Base-by-base conservation (phyloP, 1,140 invertebrate species). In the Tetraneura akinire region DNA sequence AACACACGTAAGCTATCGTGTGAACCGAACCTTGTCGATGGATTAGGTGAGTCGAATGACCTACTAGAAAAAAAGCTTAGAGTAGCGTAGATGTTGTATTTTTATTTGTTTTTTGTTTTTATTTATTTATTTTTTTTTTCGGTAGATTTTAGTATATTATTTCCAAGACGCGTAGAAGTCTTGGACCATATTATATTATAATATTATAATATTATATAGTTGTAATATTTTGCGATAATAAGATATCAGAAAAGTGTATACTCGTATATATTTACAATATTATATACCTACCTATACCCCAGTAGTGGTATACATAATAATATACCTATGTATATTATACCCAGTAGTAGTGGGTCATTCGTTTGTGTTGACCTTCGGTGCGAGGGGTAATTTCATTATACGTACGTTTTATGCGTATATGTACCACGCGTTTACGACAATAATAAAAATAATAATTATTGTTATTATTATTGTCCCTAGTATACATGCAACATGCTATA, bases 21-120 rank as follows among this genome's bases (percentile, higher is more conserved):
- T 45, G 55, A 60, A 57, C 55, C 45, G 55, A 62, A 78, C 74
- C 47, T 62, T 62, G 55, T 51, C 74, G 42, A 78, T 60, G 74
- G 74, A 78, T 4, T 37, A 78, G 74, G 74, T 78, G 74, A 78
- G 74, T 78, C 74, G 74, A 78, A 78, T 60, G 74, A 47, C 74
- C 74, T 78, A 78, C 74, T 78, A 60, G 23, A 68, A 68, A n/a
- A 45, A 60, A 60, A 76, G 21, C 68, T 78, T 78, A 62, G 74
- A 78, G 55, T 78, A 78, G 37, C 55, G 74, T 78, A 78, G 74
- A 53, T 57, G 55, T 57, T 42, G 32, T 45, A n/a, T 78, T 37
- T 37, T 37, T n/a, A n/a, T n/a, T n/a, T n/a, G n/a, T n/a, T n/a
- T n/a, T n/a, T n/a, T n/a, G n/a, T n/a, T n/a, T n/a, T n/a, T n/a